These are phyloP conservation scores for Augochlorella aurata DNA, from an alignment of 2,888 invertebrate genomes.

Conservation along the genomic window DNA sequence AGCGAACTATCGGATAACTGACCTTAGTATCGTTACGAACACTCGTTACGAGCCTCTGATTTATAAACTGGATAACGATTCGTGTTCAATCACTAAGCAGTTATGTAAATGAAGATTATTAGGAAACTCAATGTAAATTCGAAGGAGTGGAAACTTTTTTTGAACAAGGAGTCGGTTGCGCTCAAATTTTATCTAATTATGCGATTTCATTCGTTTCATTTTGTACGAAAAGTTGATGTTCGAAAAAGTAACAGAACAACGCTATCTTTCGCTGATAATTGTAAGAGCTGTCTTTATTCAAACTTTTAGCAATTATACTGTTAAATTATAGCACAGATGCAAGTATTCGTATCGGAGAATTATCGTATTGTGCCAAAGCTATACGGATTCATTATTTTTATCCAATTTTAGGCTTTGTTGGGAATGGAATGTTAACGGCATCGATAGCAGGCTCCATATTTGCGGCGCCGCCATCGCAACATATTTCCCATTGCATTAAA, in stretches of 20 bases:
- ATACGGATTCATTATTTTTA: not conserved
- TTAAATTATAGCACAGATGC: not conserved
- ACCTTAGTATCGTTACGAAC: not conserved
- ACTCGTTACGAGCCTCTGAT: not conserved
- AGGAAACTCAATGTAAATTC: not conserved
- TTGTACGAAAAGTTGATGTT: not conserved
- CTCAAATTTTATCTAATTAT: not conserved
- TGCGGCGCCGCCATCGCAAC: slow-evolving; percentile 88
- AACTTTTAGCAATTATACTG: not conserved
- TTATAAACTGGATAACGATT: not conserved
- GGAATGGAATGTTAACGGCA: slow-evolving; percentile 90
- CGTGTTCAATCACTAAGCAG: not conserved
- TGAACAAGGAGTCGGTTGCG: not conserved
- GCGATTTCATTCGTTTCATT: not conserved
- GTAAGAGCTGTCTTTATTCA: not conserved
- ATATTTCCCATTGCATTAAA: slow-evolving; percentile 86
- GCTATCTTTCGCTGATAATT: not conserved
- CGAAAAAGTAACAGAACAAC: not conserved
- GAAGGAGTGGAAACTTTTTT: not conserved
- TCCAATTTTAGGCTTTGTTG: slow-evolving; percentile 86
- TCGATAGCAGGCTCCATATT: slow-evolving; percentile 87
- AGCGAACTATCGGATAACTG: not conserved
- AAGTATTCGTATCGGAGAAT: not conserved
- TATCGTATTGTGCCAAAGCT: not conserved
- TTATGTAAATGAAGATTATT: not conserved